phyloP scores from a whole-genome alignment of 1,140 invertebrate species.

The Araneus ventricosus region DNA sequence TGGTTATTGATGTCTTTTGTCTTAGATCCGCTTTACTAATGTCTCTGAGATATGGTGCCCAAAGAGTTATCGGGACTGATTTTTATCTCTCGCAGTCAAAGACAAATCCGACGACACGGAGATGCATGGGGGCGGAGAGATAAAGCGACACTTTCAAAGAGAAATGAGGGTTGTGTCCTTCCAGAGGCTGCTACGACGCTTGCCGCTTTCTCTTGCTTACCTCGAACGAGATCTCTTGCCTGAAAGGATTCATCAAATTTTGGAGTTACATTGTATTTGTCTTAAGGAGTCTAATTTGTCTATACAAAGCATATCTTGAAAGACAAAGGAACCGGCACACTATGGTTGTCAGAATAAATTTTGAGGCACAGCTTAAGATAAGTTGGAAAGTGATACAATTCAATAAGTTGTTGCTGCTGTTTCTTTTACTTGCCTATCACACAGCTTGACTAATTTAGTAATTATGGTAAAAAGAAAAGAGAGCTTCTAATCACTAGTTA shows the following conservation, averaged over 20 bases:
- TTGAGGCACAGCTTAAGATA: too few species aligned
- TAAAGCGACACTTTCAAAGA: neutral
- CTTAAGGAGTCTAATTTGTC: neutral
- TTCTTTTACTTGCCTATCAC: too few species aligned
- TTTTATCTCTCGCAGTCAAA: slow-evolving; percentile 58
- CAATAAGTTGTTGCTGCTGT: too few species aligned
- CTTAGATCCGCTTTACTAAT: slow-evolving; percentile 40
- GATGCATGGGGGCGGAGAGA: neutral
- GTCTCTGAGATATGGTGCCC: slow-evolving; percentile 33
- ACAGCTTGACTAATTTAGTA: too few species aligned
- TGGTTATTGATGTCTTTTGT: neutral
- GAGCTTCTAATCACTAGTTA: too few species aligned
- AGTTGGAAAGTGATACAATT: too few species aligned
- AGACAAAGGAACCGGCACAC: too few species aligned
- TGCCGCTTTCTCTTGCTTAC: neutral
- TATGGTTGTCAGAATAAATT: too few species aligned
- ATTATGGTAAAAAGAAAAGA: too few species aligned
- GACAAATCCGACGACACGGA: slow-evolving; percentile 50
- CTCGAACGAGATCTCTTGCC: neutral
- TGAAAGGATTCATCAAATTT: neutral
- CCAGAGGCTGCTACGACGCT: neutral
- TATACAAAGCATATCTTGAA: neutral
- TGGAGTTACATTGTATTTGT: neutral
- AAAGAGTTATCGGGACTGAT: slow-evolving; percentile 49
- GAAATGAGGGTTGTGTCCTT: neutral